Conservation (phyloP, 2,797 vertebrate genomes). For the Antrozous pallidus region DNA sequence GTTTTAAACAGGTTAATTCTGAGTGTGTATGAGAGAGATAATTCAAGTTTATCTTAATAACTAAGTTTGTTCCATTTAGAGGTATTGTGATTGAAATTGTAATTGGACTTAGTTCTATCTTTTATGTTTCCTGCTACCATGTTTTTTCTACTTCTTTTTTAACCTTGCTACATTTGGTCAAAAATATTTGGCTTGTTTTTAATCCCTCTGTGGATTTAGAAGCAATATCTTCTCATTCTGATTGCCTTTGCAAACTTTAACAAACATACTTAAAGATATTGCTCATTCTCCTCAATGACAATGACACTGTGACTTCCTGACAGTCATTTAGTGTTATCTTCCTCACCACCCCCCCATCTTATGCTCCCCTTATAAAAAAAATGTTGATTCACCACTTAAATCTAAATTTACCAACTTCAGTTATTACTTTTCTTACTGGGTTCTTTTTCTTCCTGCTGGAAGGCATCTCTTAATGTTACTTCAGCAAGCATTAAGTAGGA, state of each 20-base stretch:
- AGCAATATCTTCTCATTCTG: not conserved
- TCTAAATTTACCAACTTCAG: not conserved
- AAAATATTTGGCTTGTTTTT: not conserved
- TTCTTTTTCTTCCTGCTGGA: not conserved
- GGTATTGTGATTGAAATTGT: not conserved
- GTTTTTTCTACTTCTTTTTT: not conserved
- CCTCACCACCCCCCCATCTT: not conserved
- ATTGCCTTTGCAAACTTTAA: not conserved
- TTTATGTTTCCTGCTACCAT: not conserved
- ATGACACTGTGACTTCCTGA: not conserved
- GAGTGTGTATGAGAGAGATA: not conserved
- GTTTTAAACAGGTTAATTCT: not conserved
- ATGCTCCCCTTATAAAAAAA: not conserved
- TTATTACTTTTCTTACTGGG: not conserved
- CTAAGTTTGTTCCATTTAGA: not conserved
- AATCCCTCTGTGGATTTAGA: not conserved
- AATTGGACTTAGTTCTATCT: not conserved
- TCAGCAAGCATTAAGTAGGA: not conserved
- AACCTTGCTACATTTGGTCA: not conserved
- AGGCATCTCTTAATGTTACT: not conserved
- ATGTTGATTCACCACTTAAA: not conserved
- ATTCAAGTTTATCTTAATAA: not conserved
- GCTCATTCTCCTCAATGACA: not conserved
- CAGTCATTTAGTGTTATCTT: not conserved
- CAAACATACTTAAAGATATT: not conserved